Evolutionary conservation across 1,140 invertebrate species (phyloP), one percentile per base, ranked within the genome.

Genomic region (Macrotrachela quadricornifera): DNA sequence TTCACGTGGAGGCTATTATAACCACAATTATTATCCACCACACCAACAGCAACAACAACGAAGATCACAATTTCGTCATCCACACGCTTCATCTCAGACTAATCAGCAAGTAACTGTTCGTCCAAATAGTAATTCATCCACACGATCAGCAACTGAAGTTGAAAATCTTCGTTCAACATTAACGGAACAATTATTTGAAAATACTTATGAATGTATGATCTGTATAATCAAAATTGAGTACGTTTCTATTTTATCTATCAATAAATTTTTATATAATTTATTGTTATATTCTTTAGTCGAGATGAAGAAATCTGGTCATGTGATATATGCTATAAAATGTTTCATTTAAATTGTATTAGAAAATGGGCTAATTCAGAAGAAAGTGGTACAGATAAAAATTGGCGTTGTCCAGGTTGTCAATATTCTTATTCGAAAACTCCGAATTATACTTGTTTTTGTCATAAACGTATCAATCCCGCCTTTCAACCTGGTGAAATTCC

Each of bases 221-320:
- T 53, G 51, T 48, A 30, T 30, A 4, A 30, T 30, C 8, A 30
- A 30, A 30, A 30, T 30, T 30, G 8, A 30, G 21, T 30, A 30
- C 21, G 21, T 30, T 30, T 30, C 21, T 30, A 30, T 30, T 30
- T 30, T 30, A 8, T n/a, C n/a, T n/a, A n/a, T n/a, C n/a, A n/a
- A n/a, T n/a, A n/a, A n/a, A n/a, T 30, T 30, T 30, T 30, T 30
- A 30, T 30, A 4, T 8, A 8, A 30, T 30, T 30, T 2, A 30
- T 30, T 30, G 46, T 16, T 37, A 36, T 38, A 40, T 69, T 73
- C 43, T 79, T 94, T 36, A 77, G 79, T 55, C 77, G 81, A 54
- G 74, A 73, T 37, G 78, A 87, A 60, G 70, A 78, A 11, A 78
- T 86, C 36, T 96, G 90, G 90, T 82, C 78, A 14, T 96, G 90